These are phyloP conservation scores for Acrobasis consociella DNA, from an alignment of 2,888 invertebrate species.

Conservation along the genomic window DNA sequence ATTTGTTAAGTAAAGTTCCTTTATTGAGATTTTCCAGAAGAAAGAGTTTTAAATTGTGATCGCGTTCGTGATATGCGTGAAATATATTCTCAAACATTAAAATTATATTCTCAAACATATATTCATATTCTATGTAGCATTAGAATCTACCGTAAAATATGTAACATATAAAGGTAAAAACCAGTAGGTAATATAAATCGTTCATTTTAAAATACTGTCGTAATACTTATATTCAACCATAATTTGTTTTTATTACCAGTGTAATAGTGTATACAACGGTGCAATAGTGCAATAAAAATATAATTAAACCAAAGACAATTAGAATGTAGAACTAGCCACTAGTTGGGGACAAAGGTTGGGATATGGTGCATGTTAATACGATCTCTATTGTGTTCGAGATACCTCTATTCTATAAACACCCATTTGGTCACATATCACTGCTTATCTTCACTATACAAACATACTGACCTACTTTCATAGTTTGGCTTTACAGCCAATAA, in stretches of 20 bases:
- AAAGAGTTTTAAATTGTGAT: too few relatives aligned
- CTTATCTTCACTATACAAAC: slow-evolving; percentile 18
- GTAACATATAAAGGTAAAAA: too few relatives aligned
- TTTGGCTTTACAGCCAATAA: slow-evolving; percentile 4
- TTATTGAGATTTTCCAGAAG: too few relatives aligned
- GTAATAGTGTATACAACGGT: not conserved
- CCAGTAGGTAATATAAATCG: too few relatives aligned
- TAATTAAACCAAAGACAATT: slow-evolving; percentile 2
- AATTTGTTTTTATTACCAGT: not conserved
- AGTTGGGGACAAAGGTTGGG: slow-evolving; percentile 11
- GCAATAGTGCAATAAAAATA: not conserved
- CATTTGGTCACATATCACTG: slow-evolving; percentile 16
- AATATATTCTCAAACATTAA: too few relatives aligned
- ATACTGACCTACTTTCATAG: slow-evolving; percentile 13
- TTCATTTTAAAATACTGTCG: too few relatives aligned
- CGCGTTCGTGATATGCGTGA: too few relatives aligned
- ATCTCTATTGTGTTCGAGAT: slow-evolving; percentile 1
- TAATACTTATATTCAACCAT: not conserved
- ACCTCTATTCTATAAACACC: slow-evolving; percentile 11
- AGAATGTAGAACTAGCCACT: not conserved
- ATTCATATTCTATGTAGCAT: too few relatives aligned
- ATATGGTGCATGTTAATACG: slow-evolving; percentile 14
- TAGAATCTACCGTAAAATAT: too few relatives aligned
- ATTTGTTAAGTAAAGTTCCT: too few relatives aligned
- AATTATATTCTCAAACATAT: too few relatives aligned